Conservation (phyloP, 2,888 invertebrate genomes). For the Pimpla rufipes region DNA sequence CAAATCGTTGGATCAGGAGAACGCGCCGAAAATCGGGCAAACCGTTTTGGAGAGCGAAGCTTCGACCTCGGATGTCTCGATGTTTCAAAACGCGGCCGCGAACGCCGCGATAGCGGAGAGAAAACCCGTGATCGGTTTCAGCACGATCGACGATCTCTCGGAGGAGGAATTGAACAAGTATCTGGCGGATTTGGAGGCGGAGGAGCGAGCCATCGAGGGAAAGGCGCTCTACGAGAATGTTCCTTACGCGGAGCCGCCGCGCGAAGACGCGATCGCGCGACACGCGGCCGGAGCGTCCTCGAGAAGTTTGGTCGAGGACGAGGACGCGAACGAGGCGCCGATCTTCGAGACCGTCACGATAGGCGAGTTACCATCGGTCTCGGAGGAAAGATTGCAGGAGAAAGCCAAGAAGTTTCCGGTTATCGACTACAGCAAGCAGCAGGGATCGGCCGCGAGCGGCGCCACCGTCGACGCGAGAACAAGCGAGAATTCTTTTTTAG, state of each 20-base stretch:
- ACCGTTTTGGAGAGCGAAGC: constrained; percentile 24
- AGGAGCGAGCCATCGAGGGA: constrained; percentile 78
- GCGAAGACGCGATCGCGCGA: constrained; percentile 31
- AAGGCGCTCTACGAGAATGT: constrained; percentile 69
- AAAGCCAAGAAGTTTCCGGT: constrained; percentile 80
- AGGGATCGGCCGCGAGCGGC: neutral
- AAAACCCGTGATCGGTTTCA: constrained; percentile 78
- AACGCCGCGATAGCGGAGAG: constrained; percentile 53
- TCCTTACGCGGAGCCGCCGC: constrained; percentile 22
- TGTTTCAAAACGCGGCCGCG: constrained; percentile 63
- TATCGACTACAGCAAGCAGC: constrained; percentile 77
- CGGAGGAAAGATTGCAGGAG: constrained; percentile 77
- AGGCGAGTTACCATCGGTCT: constrained; percentile 78
- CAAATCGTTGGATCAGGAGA: constrained; percentile 63
- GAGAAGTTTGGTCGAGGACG: constrained; percentile 68
- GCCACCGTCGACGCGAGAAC: constrained; percentile 67
- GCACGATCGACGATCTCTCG: constrained; percentile 81
- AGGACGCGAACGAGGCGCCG: constrained; percentile 80
- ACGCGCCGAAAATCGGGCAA: constrained; percentile 66
- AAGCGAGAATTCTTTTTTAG: constrained; percentile 73
- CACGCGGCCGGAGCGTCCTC: constrained; percentile 9
- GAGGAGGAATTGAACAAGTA: constrained; percentile 84
- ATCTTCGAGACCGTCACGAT: constrained; percentile 80
- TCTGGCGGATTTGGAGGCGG: constrained; percentile 84
- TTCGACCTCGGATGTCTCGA: constrained; percentile 19